Evolutionary conservation across 2,113 vertebrate genomes (phyloP), one percentile per base, ranked within the genome.

Genomic region (Alosa alosa): DNA sequence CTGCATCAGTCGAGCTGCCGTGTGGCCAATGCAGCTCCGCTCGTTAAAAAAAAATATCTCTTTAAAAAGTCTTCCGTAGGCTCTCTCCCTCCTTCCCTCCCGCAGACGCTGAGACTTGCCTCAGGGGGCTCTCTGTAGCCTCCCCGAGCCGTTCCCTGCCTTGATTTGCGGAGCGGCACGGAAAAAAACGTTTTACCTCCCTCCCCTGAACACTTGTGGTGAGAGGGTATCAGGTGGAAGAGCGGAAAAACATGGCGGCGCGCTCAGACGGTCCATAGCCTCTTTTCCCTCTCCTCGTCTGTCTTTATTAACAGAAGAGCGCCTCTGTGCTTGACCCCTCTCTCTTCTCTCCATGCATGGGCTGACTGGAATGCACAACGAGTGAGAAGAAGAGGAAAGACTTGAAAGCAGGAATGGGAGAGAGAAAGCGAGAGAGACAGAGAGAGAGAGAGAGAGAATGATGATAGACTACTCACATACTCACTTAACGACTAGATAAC

Each of bases 241-340:
- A 18, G 55, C 15, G 55, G 9, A 13, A 36, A 31, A 72, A 72
- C n/a, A 31, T 72, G 64, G 64, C 36, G 72, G 72, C 18, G 13
- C 72, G 36, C 31, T 39, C 31, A 39, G 13, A 36, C 72, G 36
- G 31, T 78, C 10, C 72, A 36, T 39, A 15, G 72, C 17, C 72
- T 78, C 72, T 11, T 17, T 31, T 78, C 31, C 72, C n/a, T 72
- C n/a, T n/a, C 25, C n/a, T 72, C 64, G 6, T 78, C 72, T 6
- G 31, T 36, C 72, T 78, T 39, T 31, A 78, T 78, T 78, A 78
- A 78, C 72, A 78, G 31, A 78, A 78, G 72, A 78, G 72, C 31
- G 11, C 72, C 72, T 78, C 72, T 78, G 72, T 78, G 72, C 72
- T 72, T 8, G 5, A 0, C n/a, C 20, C 8, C 60, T 64, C 60